phyloP scores from a whole-genome alignment of 2,888 invertebrate species.

The Podabrus alpinus region DNA sequence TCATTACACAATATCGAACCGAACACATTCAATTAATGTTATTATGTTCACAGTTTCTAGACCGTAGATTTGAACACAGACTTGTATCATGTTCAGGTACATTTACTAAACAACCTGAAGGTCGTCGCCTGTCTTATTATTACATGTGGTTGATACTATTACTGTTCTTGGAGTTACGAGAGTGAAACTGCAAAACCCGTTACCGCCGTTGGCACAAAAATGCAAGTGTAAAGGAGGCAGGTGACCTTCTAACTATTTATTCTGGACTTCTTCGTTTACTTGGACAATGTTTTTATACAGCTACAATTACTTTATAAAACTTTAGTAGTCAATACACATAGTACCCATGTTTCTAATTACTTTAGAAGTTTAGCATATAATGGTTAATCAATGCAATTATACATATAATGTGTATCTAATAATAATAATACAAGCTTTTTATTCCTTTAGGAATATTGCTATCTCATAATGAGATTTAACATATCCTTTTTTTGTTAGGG shows the following conservation, averaged over 20 bases:
- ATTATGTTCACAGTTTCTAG: not conserved
- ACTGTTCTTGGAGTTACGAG: constrained; percentile 34
- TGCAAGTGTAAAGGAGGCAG: constrained; percentile 38
- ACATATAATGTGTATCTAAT: no score
- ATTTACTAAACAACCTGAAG: constrained; percentile 35
- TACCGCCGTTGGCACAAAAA: constrained; percentile 37
- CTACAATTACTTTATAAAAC: not conserved
- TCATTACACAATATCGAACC: not conserved
- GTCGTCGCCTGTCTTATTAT: constrained; percentile 32
- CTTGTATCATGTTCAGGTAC: constrained; percentile 7
- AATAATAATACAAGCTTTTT: no score
- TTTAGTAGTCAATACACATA: not conserved
- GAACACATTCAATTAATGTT: not conserved
- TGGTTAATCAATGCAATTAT: no score
- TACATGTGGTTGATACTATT: constrained; percentile 31
- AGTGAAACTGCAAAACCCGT: constrained; percentile 37
- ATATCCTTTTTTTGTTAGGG: no score
- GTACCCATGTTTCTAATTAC: not conserved
- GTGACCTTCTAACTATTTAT: constrained; percentile 37
- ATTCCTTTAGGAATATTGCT: no score
- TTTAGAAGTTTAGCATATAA: no score
- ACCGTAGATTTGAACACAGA: constrained; percentile 7
- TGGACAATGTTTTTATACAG: not conserved
- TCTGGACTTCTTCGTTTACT: constrained; percentile 6
- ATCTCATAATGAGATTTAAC: no score